Base-by-base conservation (phyloP, 2,888 invertebrate species). In the Cerastoderma edule region DNA sequence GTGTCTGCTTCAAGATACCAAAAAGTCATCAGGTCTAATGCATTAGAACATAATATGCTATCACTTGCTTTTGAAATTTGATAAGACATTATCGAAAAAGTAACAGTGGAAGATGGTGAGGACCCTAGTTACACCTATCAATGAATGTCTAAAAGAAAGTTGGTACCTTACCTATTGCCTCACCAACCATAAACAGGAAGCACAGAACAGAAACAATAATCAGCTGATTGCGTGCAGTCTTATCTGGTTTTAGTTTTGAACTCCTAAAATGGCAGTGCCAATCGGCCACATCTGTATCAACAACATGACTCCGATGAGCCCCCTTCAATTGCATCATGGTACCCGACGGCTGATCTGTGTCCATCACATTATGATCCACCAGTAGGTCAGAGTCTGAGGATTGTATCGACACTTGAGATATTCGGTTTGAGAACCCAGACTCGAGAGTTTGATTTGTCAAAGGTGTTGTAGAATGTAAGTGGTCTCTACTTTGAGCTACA, bases 101-200 rank as follows among this genome's bases (percentile, higher is more conserved):
- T n/a, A n/a, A n/a, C n/a, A n/a, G n/a, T n/a, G n/a, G n/a, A n/a
- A n/a, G n/a, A n/a, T n/a, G n/a, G n/a, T n/a, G n/a, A n/a, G n/a
- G n/a, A n/a, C n/a, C n/a, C n/a, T n/a, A n/a, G n/a, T n/a, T n/a
- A n/a, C n/a, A n/a, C n/a, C n/a, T n/a, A n/a, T n/a, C n/a, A n/a
- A n/a, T n/a, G n/a, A n/a, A n/a, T n/a, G n/a, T n/a, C n/a, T n/a
- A n/a, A n/a, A n/a, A n/a, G n/a, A n/a, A n/a, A n/a, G n/a, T n/a
- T n/a, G 6, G 22, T n/a, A 50, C 27, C 28, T 65, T 84, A 92
- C 93, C 93, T 44, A 92, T 81, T 13, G 90, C 85, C 80, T 93
- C 93, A n/a, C 90, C 92, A 39, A 90, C 85, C 89, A 93, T 92
- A 82, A 93, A 93, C 30, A 89, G 32, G 8, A 86, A 56, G 77